Base-by-base conservation (phyloP, 2,113 vertebrate species). In the Halcyon malimbica region DNA sequence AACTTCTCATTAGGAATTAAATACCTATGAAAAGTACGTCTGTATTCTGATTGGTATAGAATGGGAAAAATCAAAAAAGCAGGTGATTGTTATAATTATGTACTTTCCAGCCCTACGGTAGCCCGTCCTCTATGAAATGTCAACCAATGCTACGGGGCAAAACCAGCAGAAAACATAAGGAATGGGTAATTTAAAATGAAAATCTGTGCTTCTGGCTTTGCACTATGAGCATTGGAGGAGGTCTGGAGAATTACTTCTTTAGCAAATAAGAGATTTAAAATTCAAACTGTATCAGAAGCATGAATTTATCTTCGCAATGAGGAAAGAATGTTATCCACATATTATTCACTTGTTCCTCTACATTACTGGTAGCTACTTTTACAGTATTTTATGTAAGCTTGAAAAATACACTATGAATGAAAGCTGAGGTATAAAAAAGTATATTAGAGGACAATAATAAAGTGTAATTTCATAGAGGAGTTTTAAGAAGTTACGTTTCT, bases 111-210 rank as follows among this genome's bases (percentile, higher is more conserved):
- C 33, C 78, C 78, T 96, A 53, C 82, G 64, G 90, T 95, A 93
- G 60, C 65, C 97, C 92, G 96, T 51, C 90, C 85, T 95, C 96
- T 96, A 86, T 93, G 93, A 98, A 98, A 98, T 98, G 98, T 98
- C 98, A 98, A 91, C 96, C 94, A 95, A 42, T 90, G 98, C 98
- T 97, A 97, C 5, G 2, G 97, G 98, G 97, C 86, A 98, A 97
- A 97, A 89, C 14, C 74, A 89, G 53, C 37, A 94, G 54, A 93
- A 46, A 97, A 95, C 56, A 91, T 11, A 59, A 97, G 67, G 64
- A 95, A 90, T 56, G 35, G 39, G 59, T 96, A 97, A 98, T 96
- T 97, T 96, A 83, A 98, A 98, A 97, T 90, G 50, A 98, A 97
- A 97, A 91, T 94, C 50, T 88, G 25, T 93, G 57, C 77, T 97